Base-by-base conservation (phyloP, 2,797 vertebrate species). In the Melanogrammus aeglefinus region DNA sequence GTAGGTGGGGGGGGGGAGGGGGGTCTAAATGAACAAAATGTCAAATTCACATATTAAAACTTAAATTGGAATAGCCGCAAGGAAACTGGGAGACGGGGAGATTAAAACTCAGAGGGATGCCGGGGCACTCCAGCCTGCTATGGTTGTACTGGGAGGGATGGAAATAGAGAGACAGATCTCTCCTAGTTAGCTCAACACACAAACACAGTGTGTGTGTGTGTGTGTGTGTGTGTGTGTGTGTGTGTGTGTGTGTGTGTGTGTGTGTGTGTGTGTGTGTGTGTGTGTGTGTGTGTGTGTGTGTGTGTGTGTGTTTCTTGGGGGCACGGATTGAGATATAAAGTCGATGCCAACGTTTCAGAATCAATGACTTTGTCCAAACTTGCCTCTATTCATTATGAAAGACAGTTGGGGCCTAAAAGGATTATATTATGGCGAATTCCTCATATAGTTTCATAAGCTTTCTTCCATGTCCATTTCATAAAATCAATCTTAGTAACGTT, bases 21-120 rank as follows among this genome's bases (percentile, higher is more conserved):
- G 41, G 6, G 13, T 77, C 84, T 84, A 93, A 93, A 94, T 93
- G 91, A 94, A 92, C 86, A 89, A 92, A 94, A 92, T 90, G 91
- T 94, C 91, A 94, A 94, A 94, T 90, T 89, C 93, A 92, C 91
- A 93, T 94, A 94, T 93, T 94, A 94, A 93, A 93, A 93, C 89
- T 91, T 91, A 92, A 93, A 94, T 93, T 91, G 24, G 92, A 94
- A 94, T 88, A 80, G 92, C 94, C 91, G 83, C 80, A 38, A 94
- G 93, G 91, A 92, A 83, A 86, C 83, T 88, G 88, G 82, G 89
- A 90, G 91, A 92, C 84, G 80, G 88, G 88, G 89, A 92, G 92
- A 94, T 94, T 91, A 93, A 91, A 93, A 94, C 91, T 92, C 92
- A 87, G 85, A 94, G 91, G 90, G 92, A 93, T 89, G 87, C 83